Conservation (phyloP, 2,113 vertebrate species). For the Maccullochella peelii region DNA sequence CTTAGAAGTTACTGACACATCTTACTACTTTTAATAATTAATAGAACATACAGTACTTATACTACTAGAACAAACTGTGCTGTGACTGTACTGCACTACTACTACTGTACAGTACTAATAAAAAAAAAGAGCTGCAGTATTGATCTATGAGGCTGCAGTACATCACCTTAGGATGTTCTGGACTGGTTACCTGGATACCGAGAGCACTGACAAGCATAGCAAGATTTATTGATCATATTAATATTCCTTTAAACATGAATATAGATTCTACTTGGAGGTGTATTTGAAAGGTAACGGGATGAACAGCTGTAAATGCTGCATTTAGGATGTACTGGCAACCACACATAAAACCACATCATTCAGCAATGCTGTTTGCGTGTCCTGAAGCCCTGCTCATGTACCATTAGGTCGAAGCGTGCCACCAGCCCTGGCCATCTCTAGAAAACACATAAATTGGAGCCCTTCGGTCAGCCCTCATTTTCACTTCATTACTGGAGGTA, state of each 20-base stretch:
- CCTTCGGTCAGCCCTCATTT: slow-evolving; percentile 61
- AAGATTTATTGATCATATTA: slow-evolving; percentile 18
- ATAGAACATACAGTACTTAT: background rate
- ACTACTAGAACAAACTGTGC: background rate
- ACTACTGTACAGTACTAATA: background rate
- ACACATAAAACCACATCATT: background rate
- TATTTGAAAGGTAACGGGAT: slow-evolving; percentile 1
- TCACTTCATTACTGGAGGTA: slow-evolving; percentile 74
- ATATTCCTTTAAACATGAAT: slow-evolving; percentile 38
- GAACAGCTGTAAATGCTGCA: slow-evolving; percentile 11
- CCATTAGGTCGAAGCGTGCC: slow-evolving; percentile 12
- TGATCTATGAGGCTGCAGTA: background rate
- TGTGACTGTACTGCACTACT: background rate
- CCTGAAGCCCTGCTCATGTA: slow-evolving; percentile 36
- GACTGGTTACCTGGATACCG: background rate
- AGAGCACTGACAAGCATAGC: background rate
- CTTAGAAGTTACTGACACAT: slow-evolving; percentile 6
- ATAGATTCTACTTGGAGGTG: slow-evolving; percentile 10
- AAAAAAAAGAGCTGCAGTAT: background rate
- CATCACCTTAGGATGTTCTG: slow-evolving; percentile 13
- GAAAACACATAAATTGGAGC: slow-evolving; percentile 59
- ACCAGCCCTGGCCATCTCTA: slow-evolving; percentile 1
- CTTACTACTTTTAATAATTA: slow-evolving; percentile 26
- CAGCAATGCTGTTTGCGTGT: slow-evolving; percentile 1
- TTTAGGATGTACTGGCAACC: background rate